phyloP scores from a whole-genome alignment of 2,888 invertebrate genomes.

The Achlya flavicornis region DNA sequence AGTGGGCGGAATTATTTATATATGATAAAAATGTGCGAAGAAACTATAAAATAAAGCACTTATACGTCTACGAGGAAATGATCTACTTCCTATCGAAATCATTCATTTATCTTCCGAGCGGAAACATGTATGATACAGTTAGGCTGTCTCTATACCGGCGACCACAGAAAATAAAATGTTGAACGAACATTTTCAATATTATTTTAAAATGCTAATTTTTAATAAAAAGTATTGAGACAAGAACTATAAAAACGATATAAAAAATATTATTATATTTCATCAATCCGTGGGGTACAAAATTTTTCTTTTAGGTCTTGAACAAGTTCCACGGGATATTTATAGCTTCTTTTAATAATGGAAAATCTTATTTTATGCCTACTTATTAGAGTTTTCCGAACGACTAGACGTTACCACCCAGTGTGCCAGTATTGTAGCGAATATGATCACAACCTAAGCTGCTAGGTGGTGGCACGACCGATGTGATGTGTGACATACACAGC shows the following conservation, averaged over 20 bases:
- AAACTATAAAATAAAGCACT: slow-evolving; percentile 39
- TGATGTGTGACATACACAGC: neutral
- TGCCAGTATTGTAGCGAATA: neutral
- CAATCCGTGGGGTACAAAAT: too few relatives aligned
- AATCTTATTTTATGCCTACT: too few relatives aligned
- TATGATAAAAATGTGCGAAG: slow-evolving; percentile 23
- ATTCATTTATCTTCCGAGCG: slow-evolving; percentile 52
- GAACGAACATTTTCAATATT: too few relatives aligned
- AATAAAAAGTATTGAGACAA: too few relatives aligned
- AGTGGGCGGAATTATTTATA: slow-evolving; percentile 21
- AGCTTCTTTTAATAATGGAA: too few relatives aligned
- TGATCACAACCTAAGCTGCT: neutral
- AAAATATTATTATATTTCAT: too few relatives aligned
- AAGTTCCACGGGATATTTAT: too few relatives aligned
- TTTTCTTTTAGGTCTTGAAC: too few relatives aligned
- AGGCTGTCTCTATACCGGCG: slow-evolving; percentile 23
- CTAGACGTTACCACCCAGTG: too few relatives aligned
- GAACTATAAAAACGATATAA: too few relatives aligned
- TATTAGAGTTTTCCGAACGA: too few relatives aligned
- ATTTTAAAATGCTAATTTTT: too few relatives aligned
- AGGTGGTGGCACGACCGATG: slow-evolving; percentile 3
- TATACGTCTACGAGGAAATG: slow-evolving; percentile 51
- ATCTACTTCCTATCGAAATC: slow-evolving; percentile 60
- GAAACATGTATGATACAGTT: slow-evolving; percentile 38
- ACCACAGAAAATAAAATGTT: slow-evolving; percentile 4